phyloP scores from a whole-genome alignment of 2,113 vertebrate species.

The Amphiprion ocellaris region DNA sequence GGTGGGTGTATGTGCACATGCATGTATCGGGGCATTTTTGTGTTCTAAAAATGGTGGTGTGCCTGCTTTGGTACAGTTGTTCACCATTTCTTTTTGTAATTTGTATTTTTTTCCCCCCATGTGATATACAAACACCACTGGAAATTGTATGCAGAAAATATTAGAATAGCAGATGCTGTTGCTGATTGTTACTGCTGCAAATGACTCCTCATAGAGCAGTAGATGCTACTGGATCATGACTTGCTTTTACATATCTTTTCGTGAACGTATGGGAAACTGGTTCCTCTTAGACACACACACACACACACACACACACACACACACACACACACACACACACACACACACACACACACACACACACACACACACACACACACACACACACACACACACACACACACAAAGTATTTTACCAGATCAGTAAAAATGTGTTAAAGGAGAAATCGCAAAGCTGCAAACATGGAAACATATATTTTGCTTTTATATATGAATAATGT shows the following conservation, averaged over 20 bases:
- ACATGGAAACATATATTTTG: neutral
- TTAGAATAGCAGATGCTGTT: slow-evolving; percentile 18
- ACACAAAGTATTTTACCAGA: neutral
- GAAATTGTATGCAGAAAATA: neutral
- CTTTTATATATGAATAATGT: slow-evolving; percentile 5
- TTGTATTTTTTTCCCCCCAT: neutral
- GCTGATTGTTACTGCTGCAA: slow-evolving; percentile 13
- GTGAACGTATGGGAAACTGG: slow-evolving; percentile 16
- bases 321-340: neutral
- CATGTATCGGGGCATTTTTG: neutral
- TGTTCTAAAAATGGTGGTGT: too few species aligned
- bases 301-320: neutral
- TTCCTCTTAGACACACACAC: neutral
- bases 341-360: neutral
- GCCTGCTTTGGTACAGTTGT: too few species aligned
- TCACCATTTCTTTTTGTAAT: neutral
- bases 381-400: neutral
- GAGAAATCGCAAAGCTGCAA: neutral
- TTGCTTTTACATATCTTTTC: slow-evolving; percentile 1
- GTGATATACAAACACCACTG: neutral
- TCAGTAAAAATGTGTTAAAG: neutral
- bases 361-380: neutral
- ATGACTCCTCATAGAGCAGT: slow-evolving; percentile 12
- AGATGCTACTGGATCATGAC: slow-evolving; percentile 10
- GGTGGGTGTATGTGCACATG: neutral